Base-by-base conservation (phyloP, 2,113 vertebrate species). In the Gymnorhina tibicen region DNA sequence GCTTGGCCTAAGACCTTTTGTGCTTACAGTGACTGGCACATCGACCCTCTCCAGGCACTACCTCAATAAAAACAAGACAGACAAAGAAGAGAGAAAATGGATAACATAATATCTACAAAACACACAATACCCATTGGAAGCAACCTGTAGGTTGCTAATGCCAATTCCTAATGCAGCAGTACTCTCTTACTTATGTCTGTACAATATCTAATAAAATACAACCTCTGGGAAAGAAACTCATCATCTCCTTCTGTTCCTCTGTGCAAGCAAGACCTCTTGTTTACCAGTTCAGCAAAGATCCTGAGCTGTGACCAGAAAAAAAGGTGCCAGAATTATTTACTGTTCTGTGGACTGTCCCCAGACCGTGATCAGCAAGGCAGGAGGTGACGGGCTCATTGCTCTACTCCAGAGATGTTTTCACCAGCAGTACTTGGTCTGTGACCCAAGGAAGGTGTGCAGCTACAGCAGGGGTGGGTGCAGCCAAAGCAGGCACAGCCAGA, bases 151-250 rank as follows among this genome's bases (percentile, higher is more conserved):
- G 79, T 74, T 96, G 68, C 59, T 77, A 68, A 74, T 37, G 59
- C 27, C 4, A 0, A 50, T 79, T 60, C 53, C 53, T 82, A 90
- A 82, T 37, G 82, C 85, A 93, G 46, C 12, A 2, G 11, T 52
- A 55, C 52, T 79, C 64, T 89, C 74, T 94, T 74, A 74, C 50
- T 87, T 79, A 78, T 11, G 44, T 72, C 92, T 64, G 52, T 37
- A 66, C 70, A 76, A 20, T 56, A 79, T 23, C 87, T 87, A 94
- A 91, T 91, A 91, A 93, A 96, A 79, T 23, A 41, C 15, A 93
- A 20, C 35, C 70, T 64, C 62, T 68, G 66, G 70, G 85, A 81
- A 90, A 90, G 66, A 83, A 93, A 67, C 41, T 80, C 70, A 85
- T 82, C 28, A 86, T 80, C 37, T 79, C 35, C 44, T 88, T 41